Evolutionary conservation across 2,113 vertebrate species (phyloP).

Genomic region (Lagopus muta): DNA sequence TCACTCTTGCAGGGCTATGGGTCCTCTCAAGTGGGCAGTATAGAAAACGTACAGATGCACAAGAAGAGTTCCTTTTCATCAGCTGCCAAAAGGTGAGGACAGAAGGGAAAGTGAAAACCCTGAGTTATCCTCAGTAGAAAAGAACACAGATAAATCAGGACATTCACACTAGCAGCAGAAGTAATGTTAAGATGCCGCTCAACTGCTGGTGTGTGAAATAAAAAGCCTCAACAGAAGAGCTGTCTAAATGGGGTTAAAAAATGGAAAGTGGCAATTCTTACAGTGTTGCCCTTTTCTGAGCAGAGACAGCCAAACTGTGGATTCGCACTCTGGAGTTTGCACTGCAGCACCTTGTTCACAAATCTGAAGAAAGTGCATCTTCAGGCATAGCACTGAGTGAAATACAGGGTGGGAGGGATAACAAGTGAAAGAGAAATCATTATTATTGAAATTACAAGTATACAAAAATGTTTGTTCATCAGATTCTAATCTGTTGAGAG

Average conservation of each 20-base stretch:
- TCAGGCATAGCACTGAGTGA: not conserved
- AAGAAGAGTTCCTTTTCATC: not conserved
- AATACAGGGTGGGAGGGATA: not conserved
- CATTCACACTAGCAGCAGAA: not conserved
- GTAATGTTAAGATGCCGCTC: not conserved
- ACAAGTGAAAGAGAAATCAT: conserved; percentile 15
- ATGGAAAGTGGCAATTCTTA: not conserved
- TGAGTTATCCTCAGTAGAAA: not conserved
- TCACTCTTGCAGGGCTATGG: not conserved
- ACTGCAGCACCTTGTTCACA: conserved; percentile 7
- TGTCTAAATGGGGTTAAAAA: not conserved
- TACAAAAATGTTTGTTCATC: conserved; percentile 45
- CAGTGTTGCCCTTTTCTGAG: not conserved
- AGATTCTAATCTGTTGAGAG: conserved; percentile 51
- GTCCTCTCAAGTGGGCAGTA: not conserved
- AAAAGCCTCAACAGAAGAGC: not conserved
- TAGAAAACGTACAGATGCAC: not conserved
- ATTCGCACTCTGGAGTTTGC: conserved; percentile 13
- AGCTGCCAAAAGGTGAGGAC: not conserved
- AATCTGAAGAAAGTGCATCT: conserved; percentile 37
- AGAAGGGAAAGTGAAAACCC: not conserved
- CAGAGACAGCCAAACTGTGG: conserved; percentile 1
- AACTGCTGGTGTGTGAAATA: conserved; percentile 10
- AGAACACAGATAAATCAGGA: not conserved
- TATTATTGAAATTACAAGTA: conserved; percentile 39